Conservation (phyloP, 2,888 invertebrate species). For the Pammene fasciana region DNA sequence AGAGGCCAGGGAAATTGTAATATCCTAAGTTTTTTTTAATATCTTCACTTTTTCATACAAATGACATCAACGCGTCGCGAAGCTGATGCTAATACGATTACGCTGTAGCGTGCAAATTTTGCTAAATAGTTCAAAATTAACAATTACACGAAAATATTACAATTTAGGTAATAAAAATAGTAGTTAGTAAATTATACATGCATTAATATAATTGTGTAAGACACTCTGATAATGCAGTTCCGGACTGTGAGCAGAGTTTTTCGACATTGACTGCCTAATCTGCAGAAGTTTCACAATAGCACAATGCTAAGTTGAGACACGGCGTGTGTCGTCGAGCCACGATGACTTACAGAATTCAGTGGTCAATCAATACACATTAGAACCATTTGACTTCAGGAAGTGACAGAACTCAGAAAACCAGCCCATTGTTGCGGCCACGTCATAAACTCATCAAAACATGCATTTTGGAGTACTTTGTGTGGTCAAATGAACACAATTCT, state of each 20-base stretch:
- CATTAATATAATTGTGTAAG: slow-evolving; percentile 34
- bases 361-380: too few species aligned
- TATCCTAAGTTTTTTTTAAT: too few species aligned
- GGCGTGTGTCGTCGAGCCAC: slow-evolving; percentile 1
- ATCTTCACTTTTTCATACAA: too few species aligned
- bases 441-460: slow-evolving; percentile 8
- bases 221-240: slow-evolving; percentile 33
- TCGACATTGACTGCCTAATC: slow-evolving; percentile 23
- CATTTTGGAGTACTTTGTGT: slow-evolving; percentile 2
- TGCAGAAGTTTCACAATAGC: slow-evolving; percentile 11
- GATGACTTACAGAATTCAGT: neutral
- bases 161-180: neutral
- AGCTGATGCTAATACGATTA: too few species aligned
- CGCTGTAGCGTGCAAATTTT: too few species aligned
- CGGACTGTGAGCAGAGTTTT: slow-evolving; percentile 28
- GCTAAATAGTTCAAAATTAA: neutral
- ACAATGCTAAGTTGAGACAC: slow-evolving; percentile 9
- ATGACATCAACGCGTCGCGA: too few species aligned
- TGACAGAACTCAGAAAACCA: too few species aligned
- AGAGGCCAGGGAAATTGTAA: too few species aligned
- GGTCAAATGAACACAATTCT: slow-evolving; percentile 28
- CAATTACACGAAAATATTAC: neutral
- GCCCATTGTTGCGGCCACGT: too few species aligned
- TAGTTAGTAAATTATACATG: slow-evolving; percentile 25
- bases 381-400: too few species aligned